Evolutionary conservation across 1,140 invertebrate species (phyloP).

Genomic region (Pygmarrhopalites habei): DNA sequence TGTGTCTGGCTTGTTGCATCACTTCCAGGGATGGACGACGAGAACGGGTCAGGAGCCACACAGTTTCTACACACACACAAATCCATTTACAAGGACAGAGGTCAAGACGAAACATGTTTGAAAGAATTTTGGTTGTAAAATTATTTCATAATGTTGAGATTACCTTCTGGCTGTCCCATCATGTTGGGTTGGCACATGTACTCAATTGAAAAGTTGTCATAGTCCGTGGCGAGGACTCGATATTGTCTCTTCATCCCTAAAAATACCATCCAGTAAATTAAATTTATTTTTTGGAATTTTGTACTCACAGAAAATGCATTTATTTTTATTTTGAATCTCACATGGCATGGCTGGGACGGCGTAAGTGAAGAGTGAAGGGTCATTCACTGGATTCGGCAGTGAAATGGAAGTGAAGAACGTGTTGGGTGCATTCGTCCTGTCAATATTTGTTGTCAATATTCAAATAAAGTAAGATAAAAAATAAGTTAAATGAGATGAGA

Average conservation of each 20-base stretch:
- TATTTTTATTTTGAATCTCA: conserved; percentile 17
- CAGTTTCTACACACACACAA: conserved; percentile 37
- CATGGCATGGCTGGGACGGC: conserved; percentile 39
- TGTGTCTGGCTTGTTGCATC: conserved; percentile 37
- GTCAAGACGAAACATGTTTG: too few species aligned
- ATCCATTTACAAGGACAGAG: too few species aligned
- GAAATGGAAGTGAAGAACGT: conserved; percentile 37
- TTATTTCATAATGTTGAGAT: neutral
- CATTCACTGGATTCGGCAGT: conserved; percentile 32
- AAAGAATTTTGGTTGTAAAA: too few species aligned
- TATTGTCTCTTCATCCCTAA: conserved; percentile 38
- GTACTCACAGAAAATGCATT: too few species aligned
- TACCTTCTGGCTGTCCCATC: conserved; percentile 37
- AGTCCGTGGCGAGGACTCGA: conserved; percentile 38
- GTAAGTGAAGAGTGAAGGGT: conserved; percentile 36
- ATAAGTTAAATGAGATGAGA: neutral
- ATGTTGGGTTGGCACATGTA: conserved; percentile 37
- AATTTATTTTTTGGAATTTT: neutral
- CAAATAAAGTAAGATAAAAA: too few species aligned
- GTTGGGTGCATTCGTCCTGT: conserved; percentile 39
- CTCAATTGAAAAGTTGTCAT: conserved; percentile 39
- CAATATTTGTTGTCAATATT: too few species aligned
- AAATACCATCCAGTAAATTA: conserved; percentile 4
- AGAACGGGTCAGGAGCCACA: conserved; percentile 37
- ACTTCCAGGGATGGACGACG: conserved; percentile 36